A percentile compares a stretch with the other conserved stretches of the same genome.
These are phyloP conservation scores for Hymenochirus boettgeri DNA, from an alignment of 2,113 vertebrate species.

Conservation along the genomic window DNA sequence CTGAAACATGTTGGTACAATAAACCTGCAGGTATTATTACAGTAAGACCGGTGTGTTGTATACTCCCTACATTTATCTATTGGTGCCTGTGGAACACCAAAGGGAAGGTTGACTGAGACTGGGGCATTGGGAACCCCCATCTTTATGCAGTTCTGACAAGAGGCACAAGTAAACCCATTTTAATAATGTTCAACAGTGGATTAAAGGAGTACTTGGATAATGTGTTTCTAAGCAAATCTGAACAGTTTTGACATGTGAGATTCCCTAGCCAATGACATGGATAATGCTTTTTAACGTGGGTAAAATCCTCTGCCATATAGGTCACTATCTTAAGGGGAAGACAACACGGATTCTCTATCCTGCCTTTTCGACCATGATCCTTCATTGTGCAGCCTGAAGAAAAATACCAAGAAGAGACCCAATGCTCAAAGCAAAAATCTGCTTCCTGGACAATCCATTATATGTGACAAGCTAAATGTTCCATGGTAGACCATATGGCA, in stretches of 20 bases:
- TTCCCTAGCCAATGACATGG: constrained; percentile 60
- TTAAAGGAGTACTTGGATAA: no score
- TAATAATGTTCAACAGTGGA: no score
- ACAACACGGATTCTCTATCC: constrained; percentile 54
- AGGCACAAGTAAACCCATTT: no score
- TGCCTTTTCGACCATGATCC: constrained; percentile 64
- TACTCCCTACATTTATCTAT: no score
- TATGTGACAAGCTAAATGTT: constrained; percentile 90
- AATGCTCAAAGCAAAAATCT: constrained; percentile 80
- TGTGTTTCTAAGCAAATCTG: constrained; percentile 58
- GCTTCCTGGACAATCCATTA: constrained; percentile 89
- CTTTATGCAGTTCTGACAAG: no score
- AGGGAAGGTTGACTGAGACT: no score
- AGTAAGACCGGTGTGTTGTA: no score
- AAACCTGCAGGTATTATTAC: no score
- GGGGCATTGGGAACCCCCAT: no score
- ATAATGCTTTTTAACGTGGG: constrained; percentile 65
- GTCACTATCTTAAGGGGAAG: constrained; percentile 68
- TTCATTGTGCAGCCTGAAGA: constrained; percentile 71
- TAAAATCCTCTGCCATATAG: constrained; percentile 63
- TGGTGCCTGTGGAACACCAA: no score
- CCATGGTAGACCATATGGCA: constrained; percentile 85
- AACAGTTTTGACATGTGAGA: constrained; percentile 63
- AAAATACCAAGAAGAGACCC: constrained; percentile 68
- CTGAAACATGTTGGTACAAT: no score